Evolutionary conservation across 2,888 invertebrate genomes (phyloP), one percentile per base, ranked within the genome.

Genomic region (Trachelus iudaicus): DNA sequence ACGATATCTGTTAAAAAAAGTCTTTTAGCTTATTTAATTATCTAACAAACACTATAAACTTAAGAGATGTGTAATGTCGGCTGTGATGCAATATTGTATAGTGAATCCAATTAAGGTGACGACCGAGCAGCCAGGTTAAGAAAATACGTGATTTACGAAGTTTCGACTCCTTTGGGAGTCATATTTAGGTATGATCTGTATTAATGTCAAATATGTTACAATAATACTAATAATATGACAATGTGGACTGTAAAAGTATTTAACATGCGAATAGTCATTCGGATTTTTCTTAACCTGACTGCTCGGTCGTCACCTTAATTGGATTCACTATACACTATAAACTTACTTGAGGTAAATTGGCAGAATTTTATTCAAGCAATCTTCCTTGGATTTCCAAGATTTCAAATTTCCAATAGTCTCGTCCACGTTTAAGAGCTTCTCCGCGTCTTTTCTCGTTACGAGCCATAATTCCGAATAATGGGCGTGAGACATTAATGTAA

Each of bases 381-480:
- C 76, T 4, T 83, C 74, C 33, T 33, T 80, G 1, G 69, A 71
- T 73, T 75, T 77, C 30, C 82, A 79, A 1, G 78, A 76, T 37
- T 76, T 31, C 4, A 69, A 56, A 4, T 79, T 34, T 76, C 84
- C 82, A 6, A 86, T 73, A 13, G 33, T 56, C 31, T 79, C 74
- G 79, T 91, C 90, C 75, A 85, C 73, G 33, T 80, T 74, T 74
- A 87, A 79, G 30, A 90, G 69, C 34, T 85, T 85, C 40, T 87
- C 84, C 40, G 86, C 76, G 40, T 89, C 88, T 37, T 82, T 81
- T 75, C 83, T 84, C 69, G 87, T 79, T 12, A 84, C 76, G 6
- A 88, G 82, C 90, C 90, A 90, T 85, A 88, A 69, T 78, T 88
- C 82, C 13, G 82, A 79, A 73, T 86, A 88, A 80, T 85, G 86